Base-by-base conservation (phyloP, 1,140 invertebrate species). In the Ditylenchus dipsaci region DNA sequence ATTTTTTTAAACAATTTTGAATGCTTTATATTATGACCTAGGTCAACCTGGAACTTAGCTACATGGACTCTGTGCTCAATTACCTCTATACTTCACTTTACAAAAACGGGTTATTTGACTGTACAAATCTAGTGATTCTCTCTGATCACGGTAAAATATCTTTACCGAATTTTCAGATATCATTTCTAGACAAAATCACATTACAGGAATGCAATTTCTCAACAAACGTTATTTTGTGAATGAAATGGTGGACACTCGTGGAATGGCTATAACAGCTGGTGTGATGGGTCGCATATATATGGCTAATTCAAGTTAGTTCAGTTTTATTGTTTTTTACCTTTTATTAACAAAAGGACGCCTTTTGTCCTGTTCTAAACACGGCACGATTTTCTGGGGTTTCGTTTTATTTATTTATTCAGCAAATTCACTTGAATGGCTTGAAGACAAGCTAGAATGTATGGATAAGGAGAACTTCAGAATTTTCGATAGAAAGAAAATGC, bases 81-180 rank as follows among this genome's bases (percentile, higher is more conserved):
- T 69, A 77, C 33, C 58, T 81, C n/a, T 77, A 83, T 72, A 66
- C 69, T 45, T 58, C 70, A 42, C 59, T 81, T 11, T 61, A 82
- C 49, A 63, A 73, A 29, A 63, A 66, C 29, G 69, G 63, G 15
- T 66, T 81, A 30, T 59, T 80, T 17, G 74, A 78, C 8, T 81
- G 79, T 59, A 71, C 74, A 23, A 81, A 81, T 65, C 59, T 81
- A 33, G 67, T 81, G n/a, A 67, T 81, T 56, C 49, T 81, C 5
- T 78, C 78, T 23, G 79, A 81, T 74, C 79, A 83, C 59, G 79
- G 79, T 80, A 23, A 49, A n/a, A 8, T 64, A 67, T 23, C 43
- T 43, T 23, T 58, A 62, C 17, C 29, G 72, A 57, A 59, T 49
- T 26, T 33, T 42, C 49, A 53, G 3, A 53, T 7, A 53, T 45